These are phyloP conservation scores for Holotrichia oblita DNA, from an alignment of 1,140 invertebrate species.

Conservation along the genomic window DNA sequence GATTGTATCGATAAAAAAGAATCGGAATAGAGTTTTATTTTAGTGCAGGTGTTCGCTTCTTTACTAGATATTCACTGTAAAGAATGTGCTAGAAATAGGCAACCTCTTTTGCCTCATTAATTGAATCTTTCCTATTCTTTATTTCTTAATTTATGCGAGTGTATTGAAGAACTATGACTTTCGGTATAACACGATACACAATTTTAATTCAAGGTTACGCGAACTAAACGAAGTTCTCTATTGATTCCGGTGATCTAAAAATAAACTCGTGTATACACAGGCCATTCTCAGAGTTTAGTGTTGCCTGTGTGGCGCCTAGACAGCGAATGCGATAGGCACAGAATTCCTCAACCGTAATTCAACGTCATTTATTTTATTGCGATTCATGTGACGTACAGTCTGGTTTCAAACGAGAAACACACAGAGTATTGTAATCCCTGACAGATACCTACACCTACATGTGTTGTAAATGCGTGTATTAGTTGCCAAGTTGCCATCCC, in stretches of 20 bases:
- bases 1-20: neutral
- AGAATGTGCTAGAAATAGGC: neutral
- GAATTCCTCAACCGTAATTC: no score
- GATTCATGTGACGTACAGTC: no score
- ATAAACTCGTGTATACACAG: slow-evolving; percentile 6
- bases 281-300: no score
- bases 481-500: no score
- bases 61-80: neutral
- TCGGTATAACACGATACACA: neutral
- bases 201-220: slow-evolving; percentile 21
- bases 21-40: neutral
- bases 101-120: neutral
- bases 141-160: neutral
- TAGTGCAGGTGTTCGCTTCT: neutral
- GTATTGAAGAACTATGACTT: neutral
- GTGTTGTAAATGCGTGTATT: no score
- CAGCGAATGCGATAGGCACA: no score
- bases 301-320: no score
- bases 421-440: no score
- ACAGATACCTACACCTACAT: no score
- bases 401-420: no score
- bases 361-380: no score
- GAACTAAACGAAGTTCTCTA: neutral
- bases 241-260: slow-evolving; percentile 20
- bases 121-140: neutral